A percentile compares a stretch with the other conserved stretches of the same genome.
Conservation (phyloP, 2,113 vertebrate genomes). For the Anolis carolinensis region DNA sequence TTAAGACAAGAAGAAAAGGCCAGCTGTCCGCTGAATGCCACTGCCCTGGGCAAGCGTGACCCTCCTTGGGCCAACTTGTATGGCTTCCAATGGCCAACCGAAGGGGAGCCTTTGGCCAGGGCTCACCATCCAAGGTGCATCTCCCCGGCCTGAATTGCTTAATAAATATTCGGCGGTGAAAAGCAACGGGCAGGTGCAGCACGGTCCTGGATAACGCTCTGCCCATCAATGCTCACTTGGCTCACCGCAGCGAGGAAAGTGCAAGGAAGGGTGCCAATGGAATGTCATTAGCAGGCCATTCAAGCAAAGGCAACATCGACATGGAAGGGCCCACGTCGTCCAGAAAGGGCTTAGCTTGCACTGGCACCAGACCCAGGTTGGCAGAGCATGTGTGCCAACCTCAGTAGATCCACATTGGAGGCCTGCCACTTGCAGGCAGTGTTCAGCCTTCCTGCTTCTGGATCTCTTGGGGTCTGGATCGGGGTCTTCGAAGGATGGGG, state of each 20-base stretch:
- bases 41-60: slow-evolving; percentile 1
- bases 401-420: accelerated
- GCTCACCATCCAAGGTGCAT: slow-evolving; percentile 25
- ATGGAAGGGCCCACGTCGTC: not conserved
- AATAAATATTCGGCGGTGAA: slow-evolving; percentile 30
- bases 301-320: slow-evolving; percentile 56
- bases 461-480: not conserved
- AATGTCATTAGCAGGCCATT: slow-evolving; percentile 41
- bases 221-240: slow-evolving; percentile 57
- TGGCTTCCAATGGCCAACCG: not conserved
- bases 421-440: accelerated
- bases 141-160: slow-evolving; percentile 36
- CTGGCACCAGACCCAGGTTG: accelerated
- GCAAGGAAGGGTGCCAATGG: slow-evolving; percentile 35
- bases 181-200: slow-evolving; percentile 54
- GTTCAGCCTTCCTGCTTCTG: not conserved
- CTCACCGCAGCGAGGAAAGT: slow-evolving; percentile 24
- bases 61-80: not conserved
- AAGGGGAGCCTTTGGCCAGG: not conserved
- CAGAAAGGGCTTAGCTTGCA: not conserved
- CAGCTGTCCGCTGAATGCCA: slow-evolving; percentile 21
- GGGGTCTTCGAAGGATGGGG: too few species aligned
- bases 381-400: slow-evolving; percentile 3
- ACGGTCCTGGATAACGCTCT: slow-evolving; percentile 21
- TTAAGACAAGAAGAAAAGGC: not conserved